phyloP scores from a whole-genome alignment of 2,797 vertebrate genomes.

The Helostoma temminkii region DNA sequence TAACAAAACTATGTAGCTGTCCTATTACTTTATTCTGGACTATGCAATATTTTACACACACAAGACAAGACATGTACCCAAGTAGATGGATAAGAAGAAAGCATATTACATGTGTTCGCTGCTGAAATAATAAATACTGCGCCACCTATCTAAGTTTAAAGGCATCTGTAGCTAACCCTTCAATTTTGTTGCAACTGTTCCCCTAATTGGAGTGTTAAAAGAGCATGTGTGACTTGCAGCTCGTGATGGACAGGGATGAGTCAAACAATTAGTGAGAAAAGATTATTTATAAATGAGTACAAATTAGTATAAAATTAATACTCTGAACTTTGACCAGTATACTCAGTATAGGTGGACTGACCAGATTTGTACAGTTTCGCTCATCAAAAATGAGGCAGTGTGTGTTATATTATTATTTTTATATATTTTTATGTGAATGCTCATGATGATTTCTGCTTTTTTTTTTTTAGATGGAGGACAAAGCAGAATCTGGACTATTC shows the following conservation, averaged over 20 bases:
- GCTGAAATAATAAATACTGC: slow-evolving; percentile 12
- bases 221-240: slow-evolving; percentile 31
- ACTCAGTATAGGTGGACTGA: slow-evolving; percentile 8
- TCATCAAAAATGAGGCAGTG: slow-evolving; percentile 26
- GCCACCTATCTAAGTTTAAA: slow-evolving; percentile 14
- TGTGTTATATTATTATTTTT: no score
- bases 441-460: slow-evolving; percentile 45
- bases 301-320: no score
- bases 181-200: slow-evolving; percentile 8
- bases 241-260: slow-evolving; percentile 10
- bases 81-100: no score
- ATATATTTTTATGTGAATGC: no score
- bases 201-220: slow-evolving; percentile 7
- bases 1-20: no score
- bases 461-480: slow-evolving; percentile 94
- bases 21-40: no score
- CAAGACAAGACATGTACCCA: background rate
- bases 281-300: slow-evolving; percentile 46
- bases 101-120: background rate
- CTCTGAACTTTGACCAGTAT: no score
- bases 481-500: slow-evolving; percentile 99
- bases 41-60: background rate
- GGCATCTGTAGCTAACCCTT: background rate
- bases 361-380: slow-evolving; percentile 13
- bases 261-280: slow-evolving; percentile 54